phyloP scores from a whole-genome alignment of 2,888 invertebrate species.

The Phania funesta region DNA sequence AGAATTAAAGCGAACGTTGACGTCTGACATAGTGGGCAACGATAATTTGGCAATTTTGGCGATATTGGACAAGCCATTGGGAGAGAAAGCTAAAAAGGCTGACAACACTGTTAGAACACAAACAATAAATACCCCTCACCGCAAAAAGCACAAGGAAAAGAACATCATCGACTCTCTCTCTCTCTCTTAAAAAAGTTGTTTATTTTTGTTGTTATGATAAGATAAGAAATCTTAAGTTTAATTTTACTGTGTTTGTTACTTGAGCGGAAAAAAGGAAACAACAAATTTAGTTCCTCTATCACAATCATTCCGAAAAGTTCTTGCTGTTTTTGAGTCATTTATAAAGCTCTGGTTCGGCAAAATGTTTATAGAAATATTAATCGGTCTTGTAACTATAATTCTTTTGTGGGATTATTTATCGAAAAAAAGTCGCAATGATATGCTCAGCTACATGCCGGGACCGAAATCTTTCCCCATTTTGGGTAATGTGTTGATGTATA shows the following conservation, averaged over 20 bases:
- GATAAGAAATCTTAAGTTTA: not conserved
- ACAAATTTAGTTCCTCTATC: constrained; percentile 5
- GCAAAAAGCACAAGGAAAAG: not conserved
- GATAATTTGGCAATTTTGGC: no score
- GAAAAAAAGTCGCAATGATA: constrained; percentile 73
- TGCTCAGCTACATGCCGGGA: constrained; percentile 72
- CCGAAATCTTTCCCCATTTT: constrained; percentile 72
- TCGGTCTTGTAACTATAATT: constrained; percentile 68
- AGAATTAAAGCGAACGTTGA: no score
- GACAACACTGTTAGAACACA: no score
- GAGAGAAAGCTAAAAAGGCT: no score
- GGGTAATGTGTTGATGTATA: constrained; percentile 72
- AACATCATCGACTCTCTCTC: no score
- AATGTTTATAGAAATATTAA: constrained; percentile 72
- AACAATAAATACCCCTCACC: not conserved
- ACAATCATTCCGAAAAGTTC: not conserved
- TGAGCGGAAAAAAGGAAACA: not conserved
- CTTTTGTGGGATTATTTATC: constrained; percentile 72
- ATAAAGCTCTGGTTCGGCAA: not conserved
- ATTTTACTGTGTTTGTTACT: not conserved
- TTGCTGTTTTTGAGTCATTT: not conserved
- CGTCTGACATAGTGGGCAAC: no score
- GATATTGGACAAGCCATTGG: no score
- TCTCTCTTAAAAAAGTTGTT: no score
- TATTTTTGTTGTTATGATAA: no score